Evolutionary conservation across 2,113 vertebrate species (phyloP), one percentile per base, ranked within the genome.

Genomic region (Fregata magnificens): DNA sequence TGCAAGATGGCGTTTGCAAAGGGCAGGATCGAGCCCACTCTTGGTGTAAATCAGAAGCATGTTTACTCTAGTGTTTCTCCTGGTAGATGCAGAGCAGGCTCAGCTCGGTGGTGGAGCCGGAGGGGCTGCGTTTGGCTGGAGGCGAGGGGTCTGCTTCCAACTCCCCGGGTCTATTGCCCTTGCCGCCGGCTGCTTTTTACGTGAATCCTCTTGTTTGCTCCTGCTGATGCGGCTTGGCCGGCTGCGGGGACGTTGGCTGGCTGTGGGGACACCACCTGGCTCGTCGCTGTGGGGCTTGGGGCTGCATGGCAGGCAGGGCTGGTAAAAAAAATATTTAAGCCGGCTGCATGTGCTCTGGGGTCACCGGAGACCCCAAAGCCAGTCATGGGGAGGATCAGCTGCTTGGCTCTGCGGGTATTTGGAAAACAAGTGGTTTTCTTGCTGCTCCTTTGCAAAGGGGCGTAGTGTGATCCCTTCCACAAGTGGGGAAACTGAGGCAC

Each of bases 381-480:
- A 1, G 9, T 17, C 24, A 2, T 0, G 9, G 32, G 40, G 50
- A 34, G 44, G 6, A 38, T 9, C 34, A 15, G 59, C 67, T 69
- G 67, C 63, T 47, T 16, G 36, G 31, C 45, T 52, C 4, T 5
- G 42, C 10, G 65, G 40, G 5, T n/a, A 0, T 73, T 61, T 3
- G 4, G 44, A 22, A 58, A 13, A 19, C 5, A 9, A 5, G 5
- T 14, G 5, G 14, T 13, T 45, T 56, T 86, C 24, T 50, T 13
- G 13, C 63, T 8, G 42, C 5, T 26, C 19, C 58, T 58, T n/a
- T 45, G 42, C 2, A 2, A 36, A 78, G 11, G 25, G 16, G 2
- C 0, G 0, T 7, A 9, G 44, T 0, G 5, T 18, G 59, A 22
- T 42, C 55, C 26, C 5, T 44, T 61, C 49, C 8, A 5, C 1